These are phyloP conservation scores for Macrosiphum euphorbiae DNA, from an alignment of 2,888 invertebrate genomes.

Conservation along the genomic window DNA sequence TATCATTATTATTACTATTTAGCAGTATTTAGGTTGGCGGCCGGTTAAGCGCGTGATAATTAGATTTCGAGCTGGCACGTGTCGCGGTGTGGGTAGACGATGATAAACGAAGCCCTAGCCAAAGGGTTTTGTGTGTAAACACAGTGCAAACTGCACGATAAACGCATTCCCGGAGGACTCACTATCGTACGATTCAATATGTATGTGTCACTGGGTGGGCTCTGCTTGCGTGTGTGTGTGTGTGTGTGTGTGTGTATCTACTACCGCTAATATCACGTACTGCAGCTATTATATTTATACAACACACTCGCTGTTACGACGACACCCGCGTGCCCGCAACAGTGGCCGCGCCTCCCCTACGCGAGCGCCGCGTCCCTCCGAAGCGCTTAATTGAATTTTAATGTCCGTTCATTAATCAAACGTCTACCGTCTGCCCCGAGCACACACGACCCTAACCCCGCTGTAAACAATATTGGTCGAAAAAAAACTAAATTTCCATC, in stretches of 20 bases:
- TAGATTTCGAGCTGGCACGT: constrained; percentile 39
- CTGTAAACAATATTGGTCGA: constrained; percentile 40
- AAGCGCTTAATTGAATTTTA: constrained; percentile 68
- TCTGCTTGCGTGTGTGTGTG: neutral
- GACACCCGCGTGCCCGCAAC: neutral
- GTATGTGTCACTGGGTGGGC: constrained; percentile 9
- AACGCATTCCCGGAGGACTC: constrained; percentile 59
- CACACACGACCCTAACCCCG: constrained; percentile 24
- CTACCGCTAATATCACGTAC: constrained; percentile 17
- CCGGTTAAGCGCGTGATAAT: constrained; percentile 4
- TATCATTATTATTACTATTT: neutral
- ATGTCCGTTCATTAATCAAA: constrained; percentile 67
- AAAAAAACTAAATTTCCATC: constrained; percentile 34
- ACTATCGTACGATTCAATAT: constrained; percentile 25
- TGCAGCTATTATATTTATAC: constrained; percentile 10
- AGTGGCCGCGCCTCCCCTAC: neutral
- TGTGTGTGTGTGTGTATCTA: neutral
- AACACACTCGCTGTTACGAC: neutral
- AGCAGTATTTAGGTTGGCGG: neutral
- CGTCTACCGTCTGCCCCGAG: neutral
- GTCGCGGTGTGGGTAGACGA: constrained; percentile 28
- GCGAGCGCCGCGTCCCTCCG: neutral
- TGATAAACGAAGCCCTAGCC: constrained; percentile 39
- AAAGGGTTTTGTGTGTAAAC: constrained; percentile 59
- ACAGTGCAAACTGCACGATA: constrained; percentile 61